Evolutionary conservation across 2,888 invertebrate species (phyloP).

Genomic region (Camponotus fellah): DNA sequence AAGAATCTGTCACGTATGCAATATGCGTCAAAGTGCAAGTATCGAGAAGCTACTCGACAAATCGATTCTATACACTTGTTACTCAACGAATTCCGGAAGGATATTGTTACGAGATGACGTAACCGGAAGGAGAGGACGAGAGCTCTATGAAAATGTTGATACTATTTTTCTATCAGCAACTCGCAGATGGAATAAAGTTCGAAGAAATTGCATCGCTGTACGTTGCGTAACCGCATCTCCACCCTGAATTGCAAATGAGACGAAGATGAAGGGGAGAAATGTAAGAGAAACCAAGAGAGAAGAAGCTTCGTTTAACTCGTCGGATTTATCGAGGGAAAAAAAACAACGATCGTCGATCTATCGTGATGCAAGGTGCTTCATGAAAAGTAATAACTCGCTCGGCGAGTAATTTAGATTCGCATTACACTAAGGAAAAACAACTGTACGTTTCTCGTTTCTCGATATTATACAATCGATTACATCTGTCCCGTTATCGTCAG

Average conservation of each 20-base stretch:
- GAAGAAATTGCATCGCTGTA: conserved; percentile 15
- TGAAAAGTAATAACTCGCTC: conserved; percentile 13
- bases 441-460: conserved; percentile 1
- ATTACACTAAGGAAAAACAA: not conserved
- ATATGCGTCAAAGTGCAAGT: not conserved
- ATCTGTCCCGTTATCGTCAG: not conserved
- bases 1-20: not conserved
- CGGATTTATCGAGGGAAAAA: not conserved
- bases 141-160: conserved; percentile 25
- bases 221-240: conserved; percentile 35
- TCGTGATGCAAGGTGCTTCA: not conserved
- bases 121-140: not conserved
- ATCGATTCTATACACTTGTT: not conserved
- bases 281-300: not conserved
- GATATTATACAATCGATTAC: not conserved
- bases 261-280: not conserved
- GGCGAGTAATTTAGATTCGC: conserved; percentile 10
- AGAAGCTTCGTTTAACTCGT: not conserved
- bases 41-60: not conserved
- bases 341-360: not conserved
- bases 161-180: conserved; percentile 3
- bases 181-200: conserved; percentile 29
- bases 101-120: not conserved
- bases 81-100: not conserved
- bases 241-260: conserved; percentile 41